Percentiles rank a stretch among this genome's conserved stretches.
phyloP scores from a whole-genome alignment of 2,113 vertebrate species.

The Barnardius zonarius region DNA sequence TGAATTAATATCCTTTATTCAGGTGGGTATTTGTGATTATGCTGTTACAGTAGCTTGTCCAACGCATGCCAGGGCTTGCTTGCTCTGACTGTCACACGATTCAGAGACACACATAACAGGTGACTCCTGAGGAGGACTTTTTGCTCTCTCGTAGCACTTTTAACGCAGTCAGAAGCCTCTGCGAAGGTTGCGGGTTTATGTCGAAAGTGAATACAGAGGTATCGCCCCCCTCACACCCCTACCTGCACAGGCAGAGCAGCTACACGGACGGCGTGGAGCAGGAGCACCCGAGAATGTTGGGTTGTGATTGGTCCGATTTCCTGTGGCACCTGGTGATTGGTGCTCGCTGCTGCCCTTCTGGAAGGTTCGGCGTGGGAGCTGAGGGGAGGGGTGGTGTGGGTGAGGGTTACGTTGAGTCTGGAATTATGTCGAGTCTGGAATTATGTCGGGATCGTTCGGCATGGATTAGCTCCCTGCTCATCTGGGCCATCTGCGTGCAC shows the following conservation, averaged over 20 bases:
- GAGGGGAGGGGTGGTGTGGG: fast-evolving
- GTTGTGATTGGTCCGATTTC: neutral
- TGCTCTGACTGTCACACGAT: fast-evolving
- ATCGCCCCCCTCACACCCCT: fast-evolving
- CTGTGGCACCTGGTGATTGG: neutral
- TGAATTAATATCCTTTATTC: neutral
- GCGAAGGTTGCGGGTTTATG: fast-evolving
- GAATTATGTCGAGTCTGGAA: fast-evolving
- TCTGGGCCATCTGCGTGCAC: fast-evolving
- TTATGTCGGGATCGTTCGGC: fast-evolving
- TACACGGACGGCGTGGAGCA: fast-evolving
- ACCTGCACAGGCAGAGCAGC: too few species aligned
- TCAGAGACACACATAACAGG: fast-evolving
- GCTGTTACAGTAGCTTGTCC: too few species aligned
- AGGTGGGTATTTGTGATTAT: fast-evolving
- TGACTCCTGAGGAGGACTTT: fast-evolving
- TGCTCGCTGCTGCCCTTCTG: neutral
- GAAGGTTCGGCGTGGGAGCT: fast-evolving
- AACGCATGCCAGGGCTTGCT: too few species aligned
- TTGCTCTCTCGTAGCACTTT: fast-evolving
- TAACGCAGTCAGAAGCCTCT: fast-evolving
- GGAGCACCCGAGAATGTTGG: fast-evolving
- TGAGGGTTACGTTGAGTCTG: fast-evolving
- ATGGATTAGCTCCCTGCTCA: fast-evolving
- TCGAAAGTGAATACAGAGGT: fast-evolving